Conservation (phyloP, 1,140 invertebrate genomes). For the Magallana gigas region DNA sequence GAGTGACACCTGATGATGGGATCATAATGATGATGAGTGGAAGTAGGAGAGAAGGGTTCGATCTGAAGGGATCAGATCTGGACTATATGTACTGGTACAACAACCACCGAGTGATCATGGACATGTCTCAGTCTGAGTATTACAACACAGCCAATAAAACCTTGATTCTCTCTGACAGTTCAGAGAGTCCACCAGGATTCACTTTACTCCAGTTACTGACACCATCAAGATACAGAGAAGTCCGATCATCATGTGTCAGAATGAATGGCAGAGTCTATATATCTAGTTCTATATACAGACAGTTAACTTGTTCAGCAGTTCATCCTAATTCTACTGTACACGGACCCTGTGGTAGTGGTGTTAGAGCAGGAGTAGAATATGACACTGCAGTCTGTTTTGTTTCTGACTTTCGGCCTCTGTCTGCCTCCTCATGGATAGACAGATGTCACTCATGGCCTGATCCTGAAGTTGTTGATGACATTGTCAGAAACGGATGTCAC, state of each 20-base stretch:
- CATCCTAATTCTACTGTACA: no score
- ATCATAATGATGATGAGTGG: neutral
- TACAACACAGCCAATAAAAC: neutral
- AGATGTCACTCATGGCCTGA: no score
- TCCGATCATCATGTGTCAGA: neutral
- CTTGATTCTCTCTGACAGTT: neutral
- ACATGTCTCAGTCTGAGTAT: neutral
- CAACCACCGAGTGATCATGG: neutral
- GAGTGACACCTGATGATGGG: neutral
- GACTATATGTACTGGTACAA: neutral
- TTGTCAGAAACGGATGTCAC: no score
- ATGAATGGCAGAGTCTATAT: neutral
- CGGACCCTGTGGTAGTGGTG: no score
- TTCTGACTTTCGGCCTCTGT: no score
- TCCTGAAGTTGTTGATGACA: no score
- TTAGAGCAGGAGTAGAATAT: no score
- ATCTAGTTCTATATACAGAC: no score
- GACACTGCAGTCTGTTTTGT: no score
- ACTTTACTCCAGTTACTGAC: conserved; percentile 2
- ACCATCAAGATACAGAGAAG: neutral
- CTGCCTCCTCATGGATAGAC: no score
- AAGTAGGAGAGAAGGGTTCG: neutral
- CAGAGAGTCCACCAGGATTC: neutral
- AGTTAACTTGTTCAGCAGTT: no score
- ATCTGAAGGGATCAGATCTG: neutral